phyloP scores from a whole-genome alignment of 1,140 invertebrate species.

The Gonioctena quinquepunctata region DNA sequence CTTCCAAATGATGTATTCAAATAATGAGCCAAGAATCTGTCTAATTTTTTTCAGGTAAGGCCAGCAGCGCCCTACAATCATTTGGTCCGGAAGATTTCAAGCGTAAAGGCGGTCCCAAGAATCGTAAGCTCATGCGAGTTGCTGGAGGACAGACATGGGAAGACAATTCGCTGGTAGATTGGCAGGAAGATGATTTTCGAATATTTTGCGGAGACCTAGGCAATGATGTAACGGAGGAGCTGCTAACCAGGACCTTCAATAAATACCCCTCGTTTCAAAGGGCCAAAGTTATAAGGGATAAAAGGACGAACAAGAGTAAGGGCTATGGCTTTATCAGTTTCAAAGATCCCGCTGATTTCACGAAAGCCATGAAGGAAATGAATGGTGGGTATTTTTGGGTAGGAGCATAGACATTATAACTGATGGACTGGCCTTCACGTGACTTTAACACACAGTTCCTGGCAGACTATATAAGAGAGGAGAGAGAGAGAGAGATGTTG shows the following conservation, averaged over 20 bases:
- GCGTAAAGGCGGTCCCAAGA: slow-evolving; percentile 65
- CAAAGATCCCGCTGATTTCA: slow-evolving; percentile 96
- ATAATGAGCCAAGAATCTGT: too few relatives aligned
- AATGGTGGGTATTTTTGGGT: too few relatives aligned
- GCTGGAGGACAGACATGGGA: slow-evolving; percentile 95
- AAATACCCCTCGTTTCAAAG: slow-evolving; percentile 94
- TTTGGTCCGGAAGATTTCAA: slow-evolving; percentile 54
- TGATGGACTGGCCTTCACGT: too few relatives aligned
- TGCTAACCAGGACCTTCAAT: slow-evolving; percentile 88
- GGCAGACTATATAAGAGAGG: too few relatives aligned
- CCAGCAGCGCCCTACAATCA: slow-evolving; percentile 60
- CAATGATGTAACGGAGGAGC: slow-evolving; percentile 98
- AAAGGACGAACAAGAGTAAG: slow-evolving; percentile 96
- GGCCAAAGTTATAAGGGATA: slow-evolving; percentile 95
- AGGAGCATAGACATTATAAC: too few relatives aligned
- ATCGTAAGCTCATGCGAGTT: slow-evolving; percentile 78
- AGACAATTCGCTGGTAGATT: slow-evolving; percentile 86
- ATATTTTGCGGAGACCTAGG: slow-evolving; percentile 99
- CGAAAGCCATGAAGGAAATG: slow-evolving; percentile 98
- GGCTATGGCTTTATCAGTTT: slow-evolving; percentile 99
- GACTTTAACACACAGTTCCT: too few relatives aligned
- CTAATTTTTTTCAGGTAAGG: slow-evolving; percentile 59
- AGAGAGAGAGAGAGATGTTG: too few relatives aligned
- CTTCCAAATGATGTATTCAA: too few relatives aligned
- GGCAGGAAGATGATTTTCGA: slow-evolving; percentile 95